A percentile compares a stretch with the other conserved stretches of the same genome.
phyloP scores from a whole-genome alignment of 2,888 invertebrate species.

The Enchytraeus crypticus region DNA sequence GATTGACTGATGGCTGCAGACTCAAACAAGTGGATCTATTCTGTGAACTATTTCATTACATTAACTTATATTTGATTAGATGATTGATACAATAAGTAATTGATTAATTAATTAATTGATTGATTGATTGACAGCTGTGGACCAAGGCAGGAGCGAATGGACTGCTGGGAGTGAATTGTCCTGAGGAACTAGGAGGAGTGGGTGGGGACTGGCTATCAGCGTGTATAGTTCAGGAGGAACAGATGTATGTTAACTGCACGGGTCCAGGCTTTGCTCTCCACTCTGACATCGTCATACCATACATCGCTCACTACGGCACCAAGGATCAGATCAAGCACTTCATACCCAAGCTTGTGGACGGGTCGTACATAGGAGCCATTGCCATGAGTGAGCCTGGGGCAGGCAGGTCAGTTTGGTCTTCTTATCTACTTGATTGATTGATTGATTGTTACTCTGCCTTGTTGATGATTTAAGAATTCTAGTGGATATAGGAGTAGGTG shows the following conservation, averaged over 20 bases:
- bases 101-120: no score
- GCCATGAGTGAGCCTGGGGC: slow-evolving; percentile 52
- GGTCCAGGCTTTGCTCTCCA: slow-evolving; percentile 50
- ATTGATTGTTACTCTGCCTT: no score
- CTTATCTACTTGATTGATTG: no score
- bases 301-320: slow-evolving; percentile 48
- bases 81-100: no score
- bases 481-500: no score
- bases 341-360: slow-evolving; percentile 46
- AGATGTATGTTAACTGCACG: slow-evolving; percentile 47
- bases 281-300: slow-evolving; percentile 51
- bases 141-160: slow-evolving; percentile 47
- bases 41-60: no score
- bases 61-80: no score
- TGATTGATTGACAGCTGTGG: slow-evolving; percentile 45
- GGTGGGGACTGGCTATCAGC: slow-evolving; percentile 48
- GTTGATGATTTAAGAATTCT: no score
- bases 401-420: no score
- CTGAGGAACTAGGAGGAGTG: slow-evolving; percentile 47
- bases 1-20: no score
- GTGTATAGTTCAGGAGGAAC: slow-evolving; percentile 48
- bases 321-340: slow-evolving; percentile 48
- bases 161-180: slow-evolving; percentile 45
- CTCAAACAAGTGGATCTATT: no score
- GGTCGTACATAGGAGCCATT: slow-evolving; percentile 48